phyloP scores from a whole-genome alignment of 2,113 vertebrate species.

The Malurus elegans region DNA sequence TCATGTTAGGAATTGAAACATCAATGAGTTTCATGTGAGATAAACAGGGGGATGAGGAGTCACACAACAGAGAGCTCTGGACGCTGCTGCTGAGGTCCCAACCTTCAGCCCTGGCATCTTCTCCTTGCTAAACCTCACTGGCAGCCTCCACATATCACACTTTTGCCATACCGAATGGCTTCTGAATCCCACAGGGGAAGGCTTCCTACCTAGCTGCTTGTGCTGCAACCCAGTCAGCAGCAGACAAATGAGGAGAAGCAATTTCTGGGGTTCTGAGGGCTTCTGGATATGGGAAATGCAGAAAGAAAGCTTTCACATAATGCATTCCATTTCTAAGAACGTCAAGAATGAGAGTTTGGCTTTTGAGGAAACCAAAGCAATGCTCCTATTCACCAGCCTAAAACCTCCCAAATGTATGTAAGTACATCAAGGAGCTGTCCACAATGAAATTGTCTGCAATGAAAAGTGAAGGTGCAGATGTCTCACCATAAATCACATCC shows the following conservation, averaged over 20 bases:
- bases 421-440: background rate
- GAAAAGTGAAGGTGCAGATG: background rate
- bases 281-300: background rate
- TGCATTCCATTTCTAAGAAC: background rate
- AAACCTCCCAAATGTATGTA: background rate
- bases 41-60: background rate
- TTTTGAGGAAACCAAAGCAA: background rate
- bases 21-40: background rate
- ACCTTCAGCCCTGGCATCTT: background rate
- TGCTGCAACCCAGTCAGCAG: background rate
- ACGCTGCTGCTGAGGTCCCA: background rate
- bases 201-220: background rate
- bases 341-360: background rate
- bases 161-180: background rate
- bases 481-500: constrained; percentile 92
- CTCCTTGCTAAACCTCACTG: background rate
- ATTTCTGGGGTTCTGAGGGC: background rate
- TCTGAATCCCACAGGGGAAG: background rate
- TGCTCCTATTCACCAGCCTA: background rate
- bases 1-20: background rate
- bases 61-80: background rate
- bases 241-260: background rate
- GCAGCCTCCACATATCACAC: background rate
- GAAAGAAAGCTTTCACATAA: background rate
- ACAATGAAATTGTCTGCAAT: background rate